A percentile compares a stretch with the other conserved stretches of the same genome.
Evolutionary conservation across 2,113 vertebrate species (phyloP).

Genomic region (Oryzias melastigma): DNA sequence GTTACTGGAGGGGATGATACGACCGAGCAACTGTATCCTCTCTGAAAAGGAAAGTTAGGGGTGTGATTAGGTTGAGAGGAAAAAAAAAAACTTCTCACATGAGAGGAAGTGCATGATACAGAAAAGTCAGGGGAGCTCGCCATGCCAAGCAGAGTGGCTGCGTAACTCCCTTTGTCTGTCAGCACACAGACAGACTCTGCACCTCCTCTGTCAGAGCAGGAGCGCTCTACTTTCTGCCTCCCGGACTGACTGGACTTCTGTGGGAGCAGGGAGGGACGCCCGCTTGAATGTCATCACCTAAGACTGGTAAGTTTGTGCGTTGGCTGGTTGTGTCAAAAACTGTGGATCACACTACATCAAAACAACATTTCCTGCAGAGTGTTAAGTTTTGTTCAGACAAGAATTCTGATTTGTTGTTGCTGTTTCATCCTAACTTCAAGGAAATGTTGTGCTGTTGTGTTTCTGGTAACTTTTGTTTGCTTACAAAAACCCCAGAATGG

Average conservation of each 20-base stretch:
- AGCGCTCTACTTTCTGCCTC: constrained; percentile 40
- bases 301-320: constrained; percentile 45
- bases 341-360: too few species aligned
- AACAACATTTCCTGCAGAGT: too few species aligned
- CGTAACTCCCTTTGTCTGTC: constrained; percentile 51
- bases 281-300: constrained; percentile 50
- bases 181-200: constrained; percentile 30
- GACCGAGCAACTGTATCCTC: constrained; percentile 56
- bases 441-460: too few species aligned
- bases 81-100: constrained; percentile 47
- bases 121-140: constrained; percentile 50
- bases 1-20: constrained; percentile 54
- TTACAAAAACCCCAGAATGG: too few species aligned
- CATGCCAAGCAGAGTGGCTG: constrained; percentile 52
- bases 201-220: constrained; percentile 62
- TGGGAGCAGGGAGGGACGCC: constrained; percentile 17
- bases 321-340: constrained; percentile 1
- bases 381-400: too few species aligned
- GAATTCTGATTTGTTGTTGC: too few species aligned
- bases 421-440: too few species aligned
- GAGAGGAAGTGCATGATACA: constrained; percentile 53
- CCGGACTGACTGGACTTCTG: constrained; percentile 37
- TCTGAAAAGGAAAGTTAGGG: constrained; percentile 35
- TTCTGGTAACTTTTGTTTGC: too few species aligned
- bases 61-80: constrained; percentile 22